Percentiles rank a stretch among this genome's conserved stretches.
Conservation (phyloP, 2,797 vertebrate genomes). For the Scleropages formosus region DNA sequence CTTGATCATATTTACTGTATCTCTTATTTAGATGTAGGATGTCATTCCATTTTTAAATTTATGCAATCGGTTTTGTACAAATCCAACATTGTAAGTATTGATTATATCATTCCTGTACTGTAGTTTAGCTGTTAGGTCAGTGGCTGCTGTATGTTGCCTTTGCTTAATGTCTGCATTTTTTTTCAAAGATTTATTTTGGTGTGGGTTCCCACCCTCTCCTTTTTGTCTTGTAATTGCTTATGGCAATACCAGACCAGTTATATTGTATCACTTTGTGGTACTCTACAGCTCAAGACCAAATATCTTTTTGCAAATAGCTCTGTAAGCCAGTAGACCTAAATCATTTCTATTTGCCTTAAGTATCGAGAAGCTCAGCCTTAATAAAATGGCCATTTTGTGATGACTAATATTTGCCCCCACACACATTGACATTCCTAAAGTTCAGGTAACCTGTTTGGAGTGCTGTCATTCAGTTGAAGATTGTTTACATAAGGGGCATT, state of each 20-base stretch:
- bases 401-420: not conserved
- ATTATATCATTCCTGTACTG: conserved; percentile 65
- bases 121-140: conserved; percentile 43
- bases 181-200: conserved; percentile 21
- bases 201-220: conserved; percentile 40
- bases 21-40: conserved; percentile 39
- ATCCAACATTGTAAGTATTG: conserved; percentile 57
- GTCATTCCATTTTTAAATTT: conserved; percentile 51
- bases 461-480: not conserved
- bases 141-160: conserved; percentile 35
- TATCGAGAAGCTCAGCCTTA: not conserved
- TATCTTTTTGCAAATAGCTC: conserved; percentile 52
- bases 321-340: conserved; percentile 18
- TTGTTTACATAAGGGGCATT: not conserved
- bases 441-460: conserved; percentile 6
- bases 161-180: conserved; percentile 23
- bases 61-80: conserved; percentile 67
- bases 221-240: conserved; percentile 40
- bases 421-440: not conserved
- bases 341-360: conserved; percentile 23
- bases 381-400: conserved; percentile 17
- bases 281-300: conserved; percentile 77
- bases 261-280: conserved; percentile 61
- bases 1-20: conserved; percentile 53
- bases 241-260: conserved; percentile 44